Base-by-base conservation (phyloP, 2,888 invertebrate genomes). In the Tridacna crocea region DNA sequence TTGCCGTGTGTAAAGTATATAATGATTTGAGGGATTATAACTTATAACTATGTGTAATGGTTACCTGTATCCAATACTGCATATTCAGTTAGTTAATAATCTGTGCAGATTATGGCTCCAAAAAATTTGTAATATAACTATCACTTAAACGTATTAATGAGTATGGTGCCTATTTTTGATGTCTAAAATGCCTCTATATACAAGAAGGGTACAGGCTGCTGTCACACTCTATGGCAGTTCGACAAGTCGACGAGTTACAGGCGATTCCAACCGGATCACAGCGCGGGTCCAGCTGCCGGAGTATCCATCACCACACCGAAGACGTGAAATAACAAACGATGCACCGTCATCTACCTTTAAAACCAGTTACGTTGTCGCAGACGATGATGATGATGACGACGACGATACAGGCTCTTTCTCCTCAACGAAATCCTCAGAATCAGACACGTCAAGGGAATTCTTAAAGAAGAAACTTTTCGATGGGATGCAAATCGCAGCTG, bases 281-380 rank as follows among this genome's bases (percentile, higher is more conserved):
- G 46, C 75, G 4, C 61, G 72, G 24, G 76, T 77, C 55, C 81
- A 72, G 17, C 75, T 81, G 11, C 85, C 80, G 36, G 63, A 74
- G 1, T 85, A 85, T 47, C 85, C 85, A 4, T 76, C 85, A 6
- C 79, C 80, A 0, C 55, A 79, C 8, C 66, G 61, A 55, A 74
- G 79, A 24, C 72, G 72, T 63, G 83, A 86, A 68, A 55, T 86
- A 4, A 72, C 60, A 11, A 75, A 79, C n/a, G 72, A 80, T 17
- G 81, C 81, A 10, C 75, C 83, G 0, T 58, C 80, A 27, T 79
- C 86, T 36, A 81, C 86, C 11, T 82, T 86, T 55, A 74, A 76
- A 51, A 86, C 86, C 0, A 82, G 83, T 65, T 86, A 83, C 55
- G 70, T 82, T 13, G 60, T 86, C 19, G 63, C 70, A 13, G 80